Conservation (phyloP, 2,888 invertebrate genomes). For the Meliscaeva auricollis region DNA sequence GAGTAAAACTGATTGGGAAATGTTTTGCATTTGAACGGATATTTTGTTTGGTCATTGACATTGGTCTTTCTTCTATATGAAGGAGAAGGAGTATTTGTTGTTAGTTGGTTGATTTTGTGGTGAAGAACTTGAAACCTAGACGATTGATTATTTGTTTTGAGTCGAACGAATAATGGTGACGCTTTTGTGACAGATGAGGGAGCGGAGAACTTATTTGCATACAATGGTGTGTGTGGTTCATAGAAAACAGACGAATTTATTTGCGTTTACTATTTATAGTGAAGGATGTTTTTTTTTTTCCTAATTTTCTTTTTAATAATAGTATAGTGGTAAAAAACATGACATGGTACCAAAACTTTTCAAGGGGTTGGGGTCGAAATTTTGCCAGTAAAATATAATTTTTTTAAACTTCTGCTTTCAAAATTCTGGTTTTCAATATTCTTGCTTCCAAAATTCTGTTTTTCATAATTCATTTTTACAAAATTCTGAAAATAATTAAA, state of each 20-base stretch:
- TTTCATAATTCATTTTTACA: too few relatives aligned
- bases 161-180: constrained; percentile 43
- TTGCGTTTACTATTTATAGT: constrained; percentile 28
- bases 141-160: constrained; percentile 66
- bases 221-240: constrained; percentile 52
- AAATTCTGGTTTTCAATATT: too few relatives aligned
- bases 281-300: background rate
- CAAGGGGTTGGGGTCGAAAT: too few relatives aligned
- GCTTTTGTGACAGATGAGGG: constrained; percentile 59
- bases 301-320: too few relatives aligned
- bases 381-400: too few relatives aligned
- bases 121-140: constrained; percentile 39
- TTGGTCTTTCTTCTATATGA: constrained; percentile 41
- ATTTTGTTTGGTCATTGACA: constrained; percentile 63
- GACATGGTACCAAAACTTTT: too few relatives aligned
- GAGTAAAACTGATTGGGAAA: constrained; percentile 56
- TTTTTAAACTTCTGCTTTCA: too few relatives aligned
- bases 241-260: constrained; percentile 41
- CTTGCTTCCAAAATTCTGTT: too few relatives aligned
- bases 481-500: too few relatives aligned
- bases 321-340: too few relatives aligned
- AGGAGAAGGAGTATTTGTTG: constrained; percentile 21
- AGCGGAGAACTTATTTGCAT: constrained; percentile 62
- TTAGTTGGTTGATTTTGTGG: constrained; percentile 39
- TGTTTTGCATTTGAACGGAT: constrained; percentile 66